These are phyloP conservation scores for Abscondita cerata DNA, from an alignment of 2,888 invertebrate species.

Conservation along the genomic window DNA sequence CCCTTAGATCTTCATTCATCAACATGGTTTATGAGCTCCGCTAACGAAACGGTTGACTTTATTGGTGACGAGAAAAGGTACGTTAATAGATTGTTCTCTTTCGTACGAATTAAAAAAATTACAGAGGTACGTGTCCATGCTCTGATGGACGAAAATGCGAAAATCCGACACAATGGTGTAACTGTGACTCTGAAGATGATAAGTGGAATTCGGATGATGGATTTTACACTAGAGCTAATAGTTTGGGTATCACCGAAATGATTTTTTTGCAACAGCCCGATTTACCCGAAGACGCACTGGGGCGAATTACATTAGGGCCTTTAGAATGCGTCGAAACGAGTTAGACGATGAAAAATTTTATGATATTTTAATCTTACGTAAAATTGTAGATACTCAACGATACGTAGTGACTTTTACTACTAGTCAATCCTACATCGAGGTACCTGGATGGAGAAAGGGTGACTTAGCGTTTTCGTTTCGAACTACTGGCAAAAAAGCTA, in stretches of 20 bases:
- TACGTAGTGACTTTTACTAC: conserved; percentile 95
- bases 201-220: conserved; percentile 93
- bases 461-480: conserved; percentile 93
- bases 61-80: conserved; percentile 84
- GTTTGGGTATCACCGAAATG: conserved; percentile 90
- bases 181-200: conserved; percentile 87
- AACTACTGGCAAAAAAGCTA: conserved; percentile 89
- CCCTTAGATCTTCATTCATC: conserved; percentile 86
- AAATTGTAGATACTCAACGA: conserved; percentile 80
- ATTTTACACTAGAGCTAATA: conserved; percentile 77
- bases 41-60: conserved; percentile 77
- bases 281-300: conserved; percentile 81
- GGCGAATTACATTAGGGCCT: conserved; percentile 87
- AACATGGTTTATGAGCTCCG: conserved; percentile 88
- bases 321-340: conserved; percentile 94
- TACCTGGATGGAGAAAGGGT: conserved; percentile 92
- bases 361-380: background rate
- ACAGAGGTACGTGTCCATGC: conserved; percentile 76
- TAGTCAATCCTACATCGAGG: conserved; percentile 90
- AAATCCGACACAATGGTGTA: conserved; percentile 83
- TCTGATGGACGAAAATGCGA: conserved; percentile 83
- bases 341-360: conserved; percentile 59
- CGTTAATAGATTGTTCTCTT: no score
- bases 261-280: conserved; percentile 87
- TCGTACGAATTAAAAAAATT: conserved; percentile 38